These are phyloP conservation scores for Lineus longissimus DNA, from an alignment of 1,140 invertebrate genomes.

Conservation along the genomic window DNA sequence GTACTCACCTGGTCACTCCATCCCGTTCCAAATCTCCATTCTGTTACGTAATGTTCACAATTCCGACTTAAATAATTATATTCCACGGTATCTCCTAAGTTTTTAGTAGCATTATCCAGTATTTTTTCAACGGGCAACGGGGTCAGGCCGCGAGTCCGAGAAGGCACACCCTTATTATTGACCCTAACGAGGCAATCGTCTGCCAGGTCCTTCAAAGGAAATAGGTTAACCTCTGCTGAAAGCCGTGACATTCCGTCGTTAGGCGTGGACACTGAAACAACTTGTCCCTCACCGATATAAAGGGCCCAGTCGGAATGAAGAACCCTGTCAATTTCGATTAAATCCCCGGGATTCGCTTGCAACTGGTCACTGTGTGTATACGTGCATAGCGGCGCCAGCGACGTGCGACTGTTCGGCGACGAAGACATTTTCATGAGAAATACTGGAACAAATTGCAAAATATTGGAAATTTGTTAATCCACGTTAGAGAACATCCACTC, in stretches of 20 bases:
- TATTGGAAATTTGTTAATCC: no score
- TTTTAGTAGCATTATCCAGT: conserved; percentile 21
- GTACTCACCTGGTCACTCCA: conserved; percentile 44
- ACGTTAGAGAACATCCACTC: no score
- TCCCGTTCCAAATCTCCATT: conserved; percentile 39
- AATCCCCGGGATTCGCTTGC: conserved; percentile 25
- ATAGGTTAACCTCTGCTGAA: conserved; percentile 23
- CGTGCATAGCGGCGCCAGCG: not conserved
- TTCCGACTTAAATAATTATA: conserved; percentile 42
- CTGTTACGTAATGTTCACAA: conserved; percentile 43
- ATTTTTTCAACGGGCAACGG: conserved; percentile 30
- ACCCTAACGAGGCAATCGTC: conserved; percentile 34
- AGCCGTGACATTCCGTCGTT: conserved; percentile 22
- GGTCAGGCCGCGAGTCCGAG: conserved; percentile 28
- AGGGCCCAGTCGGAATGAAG: conserved; percentile 43
- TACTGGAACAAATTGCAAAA: no score
- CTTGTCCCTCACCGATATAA: conserved; percentile 38
- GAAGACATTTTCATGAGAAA: no score
- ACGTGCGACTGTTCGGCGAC: no score
- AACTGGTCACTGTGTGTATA: not conserved
- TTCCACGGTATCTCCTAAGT: conserved; percentile 26
- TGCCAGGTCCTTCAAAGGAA: conserved; percentile 26
- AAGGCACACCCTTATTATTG: conserved; percentile 41
- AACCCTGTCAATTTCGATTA: conserved; percentile 42
- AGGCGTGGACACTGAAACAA: conserved; percentile 32